Conservation (phyloP, 2,113 vertebrate species). For the Merops nubicus region DNA sequence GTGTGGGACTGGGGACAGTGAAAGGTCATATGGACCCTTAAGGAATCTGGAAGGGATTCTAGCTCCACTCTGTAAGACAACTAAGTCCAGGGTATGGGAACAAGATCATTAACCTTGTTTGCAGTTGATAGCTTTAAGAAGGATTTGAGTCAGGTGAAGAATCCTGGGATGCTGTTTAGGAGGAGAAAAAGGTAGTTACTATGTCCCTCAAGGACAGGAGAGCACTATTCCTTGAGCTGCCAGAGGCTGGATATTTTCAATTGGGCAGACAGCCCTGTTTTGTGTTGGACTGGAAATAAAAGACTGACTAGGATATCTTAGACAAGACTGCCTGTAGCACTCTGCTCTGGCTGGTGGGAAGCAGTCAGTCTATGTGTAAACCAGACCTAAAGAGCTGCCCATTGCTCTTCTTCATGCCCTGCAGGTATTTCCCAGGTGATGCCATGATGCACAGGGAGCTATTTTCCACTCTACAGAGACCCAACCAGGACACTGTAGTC, state of each 20-base stretch:
- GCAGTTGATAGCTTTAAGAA: not conserved
- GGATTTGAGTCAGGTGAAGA: not conserved
- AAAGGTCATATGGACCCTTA: not conserved
- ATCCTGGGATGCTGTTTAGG: not conserved
- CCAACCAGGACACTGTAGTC: not conserved
- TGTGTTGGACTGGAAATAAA: not conserved
- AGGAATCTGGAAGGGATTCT: not conserved
- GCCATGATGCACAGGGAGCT: not conserved
- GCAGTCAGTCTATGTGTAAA: not conserved
- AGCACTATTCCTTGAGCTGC: not conserved
- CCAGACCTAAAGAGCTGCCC: not conserved
- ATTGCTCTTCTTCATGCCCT: accelerated
- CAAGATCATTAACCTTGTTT: not conserved
- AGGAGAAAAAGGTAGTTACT: not conserved
- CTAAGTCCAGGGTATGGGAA: not conserved
- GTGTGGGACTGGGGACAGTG: not conserved
- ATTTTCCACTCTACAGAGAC: not conserved
- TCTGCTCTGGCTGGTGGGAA: not conserved
- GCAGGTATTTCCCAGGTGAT: not conserved
- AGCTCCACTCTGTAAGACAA: not conserved
- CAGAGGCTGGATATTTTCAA: not conserved
- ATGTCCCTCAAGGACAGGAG: not conserved
- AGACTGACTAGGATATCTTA: not conserved
- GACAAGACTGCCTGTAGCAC: not conserved
- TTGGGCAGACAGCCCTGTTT: not conserved